A percentile compares a stretch with the other conserved stretches of the same genome.
Conservation (phyloP, 2,797 vertebrate genomes). For the Pseudomugil gertrudae region DNA sequence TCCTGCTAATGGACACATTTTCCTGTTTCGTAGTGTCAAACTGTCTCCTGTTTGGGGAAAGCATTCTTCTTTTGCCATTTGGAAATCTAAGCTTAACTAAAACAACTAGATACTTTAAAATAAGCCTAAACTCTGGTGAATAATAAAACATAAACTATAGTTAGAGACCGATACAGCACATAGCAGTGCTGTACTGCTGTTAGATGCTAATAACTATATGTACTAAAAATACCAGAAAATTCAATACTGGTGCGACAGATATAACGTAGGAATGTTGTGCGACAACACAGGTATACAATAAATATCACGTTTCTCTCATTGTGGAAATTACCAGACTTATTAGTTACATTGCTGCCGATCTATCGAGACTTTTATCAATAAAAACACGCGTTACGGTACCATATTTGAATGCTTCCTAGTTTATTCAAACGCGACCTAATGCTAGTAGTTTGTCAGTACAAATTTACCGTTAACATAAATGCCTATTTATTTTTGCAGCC, state of each 20-base stretch:
- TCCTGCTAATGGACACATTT: constrained; percentile 12
- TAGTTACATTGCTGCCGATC: constrained; percentile 1
- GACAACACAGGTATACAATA: constrained; percentile 6
- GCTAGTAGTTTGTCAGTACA: neutral
- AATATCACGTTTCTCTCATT: constrained; percentile 3
- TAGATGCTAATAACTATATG: neutral
- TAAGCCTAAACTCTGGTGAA: neutral
- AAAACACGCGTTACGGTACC: constrained; percentile 14
- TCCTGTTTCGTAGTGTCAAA: constrained; percentile 61
- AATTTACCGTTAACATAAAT: neutral
- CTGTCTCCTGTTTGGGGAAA: constrained; percentile 34
- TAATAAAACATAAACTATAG: neutral
- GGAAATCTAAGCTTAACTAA: constrained; percentile 16
- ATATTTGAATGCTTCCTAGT: neutral
- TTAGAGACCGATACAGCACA: neutral
- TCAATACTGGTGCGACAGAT: neutral
- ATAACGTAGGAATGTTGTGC: neutral
- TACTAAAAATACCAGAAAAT: neutral
- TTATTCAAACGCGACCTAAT: neutral
- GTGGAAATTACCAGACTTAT: constrained; percentile 4
- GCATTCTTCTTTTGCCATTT: constrained; percentile 73
- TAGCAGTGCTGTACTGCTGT: neutral
- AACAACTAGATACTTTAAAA: constrained; percentile 5
- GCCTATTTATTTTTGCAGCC: constrained; percentile 16
- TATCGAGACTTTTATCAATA: neutral